A percentile compares a stretch with the other conserved stretches of the same genome.
Evolutionary conservation across 2,113 vertebrate genomes (phyloP).

Genomic region (Patagioenas fasciata): DNA sequence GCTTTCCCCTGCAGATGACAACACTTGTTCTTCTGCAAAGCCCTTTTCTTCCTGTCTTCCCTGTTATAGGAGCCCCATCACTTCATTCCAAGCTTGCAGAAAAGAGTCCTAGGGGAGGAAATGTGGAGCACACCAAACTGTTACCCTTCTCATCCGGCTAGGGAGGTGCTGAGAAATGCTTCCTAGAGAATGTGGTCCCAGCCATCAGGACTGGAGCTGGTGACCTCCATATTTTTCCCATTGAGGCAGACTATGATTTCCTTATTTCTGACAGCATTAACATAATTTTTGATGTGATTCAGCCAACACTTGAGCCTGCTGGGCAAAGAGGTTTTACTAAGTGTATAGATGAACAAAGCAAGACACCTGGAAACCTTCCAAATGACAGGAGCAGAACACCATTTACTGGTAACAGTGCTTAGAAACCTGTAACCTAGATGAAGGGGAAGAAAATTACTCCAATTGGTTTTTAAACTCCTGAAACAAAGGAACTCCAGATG

Average conservation of each 20-base stretch:
- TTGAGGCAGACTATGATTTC: neutral
- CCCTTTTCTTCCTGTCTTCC: neutral
- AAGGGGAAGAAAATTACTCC: neutral
- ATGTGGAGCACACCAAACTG: neutral
- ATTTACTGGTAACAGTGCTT: neutral
- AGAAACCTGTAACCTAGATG: neutral
- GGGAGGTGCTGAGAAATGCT: neutral
- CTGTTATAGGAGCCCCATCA: rapidly evolving
- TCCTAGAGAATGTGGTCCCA: neutral
- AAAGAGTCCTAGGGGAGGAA: neutral
- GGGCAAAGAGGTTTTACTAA: neutral
- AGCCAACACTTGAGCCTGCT: neutral
- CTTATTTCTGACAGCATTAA: neutral
- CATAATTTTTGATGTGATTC: neutral
- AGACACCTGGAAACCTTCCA: neutral
- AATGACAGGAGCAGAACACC: neutral
- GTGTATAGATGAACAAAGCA: neutral
- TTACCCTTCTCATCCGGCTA: neutral
- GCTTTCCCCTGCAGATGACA: neutral
- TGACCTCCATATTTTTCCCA: neutral
- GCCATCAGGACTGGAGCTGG: neutral
- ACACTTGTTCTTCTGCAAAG: neutral
- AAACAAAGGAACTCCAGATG: neutral
- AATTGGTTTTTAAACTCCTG: neutral
- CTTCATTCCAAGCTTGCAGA: neutral